A percentile compares a stretch with the other conserved stretches of the same genome.
phyloP scores from a whole-genome alignment of 2,797 vertebrate genomes.

The Protosalanx chinensis region DNA sequence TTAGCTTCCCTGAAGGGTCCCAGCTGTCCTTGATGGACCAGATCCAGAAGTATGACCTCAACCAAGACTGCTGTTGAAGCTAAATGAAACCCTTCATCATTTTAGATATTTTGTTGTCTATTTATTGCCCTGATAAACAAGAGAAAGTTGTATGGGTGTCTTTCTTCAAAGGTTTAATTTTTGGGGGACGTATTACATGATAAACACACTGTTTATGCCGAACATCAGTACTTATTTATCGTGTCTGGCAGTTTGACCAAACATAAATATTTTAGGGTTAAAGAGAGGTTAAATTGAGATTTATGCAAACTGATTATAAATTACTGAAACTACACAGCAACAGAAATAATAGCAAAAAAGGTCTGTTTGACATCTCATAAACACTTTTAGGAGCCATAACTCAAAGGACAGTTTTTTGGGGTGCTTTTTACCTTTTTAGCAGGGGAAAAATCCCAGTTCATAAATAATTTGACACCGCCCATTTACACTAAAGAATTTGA shows the following conservation, averaged over 20 bases:
- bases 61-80: constrained; percentile 52
- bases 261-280: neutral
- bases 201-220: too few species aligned
- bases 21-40: constrained; percentile 55
- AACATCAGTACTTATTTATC: neutral
- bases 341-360: constrained; percentile 34
- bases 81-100: constrained; percentile 54
- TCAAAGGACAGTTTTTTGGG: constrained; percentile 24
- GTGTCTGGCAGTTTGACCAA: neutral
- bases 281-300: neutral
- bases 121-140: neutral
- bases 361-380: constrained; percentile 47
- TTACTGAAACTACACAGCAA: neutral
- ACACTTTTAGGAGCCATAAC: constrained; percentile 47
- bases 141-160: neutral
- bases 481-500: constrained; percentile 52
- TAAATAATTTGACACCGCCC: constrained; percentile 45
- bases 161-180: neutral
- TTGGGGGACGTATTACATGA: too few species aligned
- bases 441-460: constrained; percentile 46
- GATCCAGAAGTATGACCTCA: constrained; percentile 59
- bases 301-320: neutral
- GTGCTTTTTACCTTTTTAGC: too few species aligned
- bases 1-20: constrained; percentile 50
- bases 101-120: constrained; percentile 41